Evolutionary conservation across 2,797 vertebrate genomes (phyloP), one percentile per base, ranked within the genome.

Genomic region (Poeciliopsis infans): DNA sequence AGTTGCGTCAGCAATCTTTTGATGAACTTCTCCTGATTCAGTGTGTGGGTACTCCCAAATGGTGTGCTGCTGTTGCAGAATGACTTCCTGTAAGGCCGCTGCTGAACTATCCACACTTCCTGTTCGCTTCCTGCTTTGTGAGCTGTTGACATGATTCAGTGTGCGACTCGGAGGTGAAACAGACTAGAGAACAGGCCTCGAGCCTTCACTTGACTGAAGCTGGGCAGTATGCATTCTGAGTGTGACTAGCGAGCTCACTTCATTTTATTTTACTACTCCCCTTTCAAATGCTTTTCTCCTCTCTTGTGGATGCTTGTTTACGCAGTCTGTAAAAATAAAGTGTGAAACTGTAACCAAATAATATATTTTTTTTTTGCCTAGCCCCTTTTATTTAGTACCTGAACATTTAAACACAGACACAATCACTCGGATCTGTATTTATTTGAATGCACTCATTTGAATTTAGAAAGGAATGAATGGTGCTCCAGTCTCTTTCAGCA

Each of bases 51-150:
- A 31, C 83, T 89, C 88, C 82, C 69, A 49, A 75, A 89, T 73
- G 81, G 72, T 57, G 78, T 84, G 90, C 93, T 89, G 89, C 85
- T 87, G 81, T 91, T 92, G 88, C 93, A 91, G 85, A 92, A 94
- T 90, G 83, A 96, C 93, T 96, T 96, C 95, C 95, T 89, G 88
- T 86, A 41, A 83, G 86, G 81, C 88, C 77, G 88, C 83, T 36
- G 41, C 77, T 79, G 82, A 74, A 80, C 72, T 70, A 81, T 78
- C 78, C 77, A 75, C 87, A 83, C 88, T 91, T 94, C 92, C 91
- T 89, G 84, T 87, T 91, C 72, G 83, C 88, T 94, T 95, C 92
- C 93, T 92, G 89, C 88, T 87, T 81, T 46, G 71, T 79, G 77
- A 87, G 76, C 81, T 78, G 70, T 45, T 74, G 83, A 81, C 80